Evolutionary conservation across 2,113 vertebrate genomes (phyloP).

Genomic region (Ovis canadensis): DNA sequence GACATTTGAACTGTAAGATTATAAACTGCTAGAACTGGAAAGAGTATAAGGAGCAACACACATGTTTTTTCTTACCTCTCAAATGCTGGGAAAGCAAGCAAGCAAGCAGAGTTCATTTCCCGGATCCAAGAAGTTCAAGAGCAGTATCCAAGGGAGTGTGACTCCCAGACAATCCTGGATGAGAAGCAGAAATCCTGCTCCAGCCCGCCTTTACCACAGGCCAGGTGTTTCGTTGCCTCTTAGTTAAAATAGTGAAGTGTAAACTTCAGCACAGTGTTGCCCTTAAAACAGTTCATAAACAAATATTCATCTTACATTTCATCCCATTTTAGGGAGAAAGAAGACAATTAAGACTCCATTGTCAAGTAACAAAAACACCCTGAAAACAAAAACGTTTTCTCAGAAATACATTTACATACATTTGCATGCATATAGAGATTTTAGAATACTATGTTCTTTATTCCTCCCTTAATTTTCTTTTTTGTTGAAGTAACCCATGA

Average conservation of each 20-base stretch:
- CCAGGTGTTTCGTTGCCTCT: neutral
- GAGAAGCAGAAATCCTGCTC: neutral
- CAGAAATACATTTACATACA: neutral
- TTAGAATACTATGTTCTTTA: neutral
- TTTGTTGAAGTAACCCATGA: neutral
- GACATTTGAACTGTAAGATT: neutral
- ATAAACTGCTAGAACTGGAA: neutral
- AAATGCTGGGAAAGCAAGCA: neutral
- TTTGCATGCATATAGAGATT: neutral
- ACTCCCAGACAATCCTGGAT: neutral
- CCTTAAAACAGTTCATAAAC: neutral
- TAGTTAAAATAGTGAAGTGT: neutral
- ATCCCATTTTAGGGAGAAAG: neutral
- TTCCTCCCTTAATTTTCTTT: neutral
- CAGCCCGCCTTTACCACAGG: accelerated
- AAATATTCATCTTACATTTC: neutral
- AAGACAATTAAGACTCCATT: neutral
- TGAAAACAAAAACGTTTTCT: neutral
- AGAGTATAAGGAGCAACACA: neutral
- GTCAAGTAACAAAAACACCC: neutral
- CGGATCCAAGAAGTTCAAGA: neutral
- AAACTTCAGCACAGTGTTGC: neutral
- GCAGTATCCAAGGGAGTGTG: neutral
- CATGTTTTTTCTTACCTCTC: neutral
- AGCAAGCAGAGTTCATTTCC: neutral